Evolutionary conservation across 2,888 invertebrate species (phyloP), one percentile per base, ranked within the genome.

Genomic region (Ephialtes manifestator): DNA sequence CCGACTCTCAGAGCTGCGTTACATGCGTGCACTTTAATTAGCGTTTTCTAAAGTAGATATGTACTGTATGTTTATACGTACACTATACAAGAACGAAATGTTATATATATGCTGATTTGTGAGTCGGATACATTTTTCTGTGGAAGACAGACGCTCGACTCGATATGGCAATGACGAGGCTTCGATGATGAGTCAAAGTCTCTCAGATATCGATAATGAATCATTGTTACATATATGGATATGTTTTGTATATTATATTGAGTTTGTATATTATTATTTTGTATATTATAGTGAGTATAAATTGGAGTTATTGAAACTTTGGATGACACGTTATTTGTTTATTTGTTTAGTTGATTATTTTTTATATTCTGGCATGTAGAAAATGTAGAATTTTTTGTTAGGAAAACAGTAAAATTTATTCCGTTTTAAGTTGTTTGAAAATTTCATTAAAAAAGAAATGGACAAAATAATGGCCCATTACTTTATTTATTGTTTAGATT

Each of bases 21-120:
- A 80, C 72, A 85, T 53, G 76, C 79, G 67, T 80, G 67, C 79
- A 76, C 76, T 83, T 83, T 85, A 83, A 83, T 83, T 82, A 80
- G 71, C 72, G 65, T 67, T 79, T 51, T 63, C 65, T 53, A 75
- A 75, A 82, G 78, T 53, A 68, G 72, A 77, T 81, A 46, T 10
- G 10, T 70, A 55, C 48, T 10, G 10, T 18, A 28, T 55, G 53
- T 31, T 51, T 72, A 39, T 58, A 58, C 81, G 86, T 81, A 74
- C 2, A 1, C 0, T 39, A 10, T 39, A 39, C 39, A 10, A 39
- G 10, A 10, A 0, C 39, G 39, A 39, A 24, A 71, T 81, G 83
- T 71, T 80, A 76, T 85, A 83, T 76, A n/a, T 28, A 67, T 51
- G 53, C 31, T 18, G 31, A 28, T n/a, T 31, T 11, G 53, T 67